Evolutionary conservation across 2,888 invertebrate genomes (phyloP).

Genomic region (Linnaemya vulpina): DNA sequence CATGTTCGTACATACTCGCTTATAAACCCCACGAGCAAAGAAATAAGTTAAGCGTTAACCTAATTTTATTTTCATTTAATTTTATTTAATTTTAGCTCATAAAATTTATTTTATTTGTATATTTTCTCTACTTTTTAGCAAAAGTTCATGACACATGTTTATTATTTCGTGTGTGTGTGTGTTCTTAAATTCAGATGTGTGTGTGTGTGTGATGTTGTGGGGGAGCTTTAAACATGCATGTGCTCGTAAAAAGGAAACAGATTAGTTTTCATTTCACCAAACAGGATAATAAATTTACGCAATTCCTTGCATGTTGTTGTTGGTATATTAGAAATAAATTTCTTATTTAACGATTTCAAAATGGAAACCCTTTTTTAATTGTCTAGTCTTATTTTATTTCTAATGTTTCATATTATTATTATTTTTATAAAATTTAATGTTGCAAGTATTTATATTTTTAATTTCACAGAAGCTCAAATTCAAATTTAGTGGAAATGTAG

Average conservation of each 20-base stretch:
- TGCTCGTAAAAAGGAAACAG: conserved; percentile 31
- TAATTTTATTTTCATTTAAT: conserved; percentile 76
- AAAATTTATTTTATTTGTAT: conserved; percentile 67
- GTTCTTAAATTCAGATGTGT: neutral
- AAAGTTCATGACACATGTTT: conserved; percentile 45
- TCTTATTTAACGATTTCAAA: conserved; percentile 1
- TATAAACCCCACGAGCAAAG: conserved; percentile 31
- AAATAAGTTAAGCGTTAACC: conserved; percentile 75
- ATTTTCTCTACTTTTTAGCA: conserved; percentile 26
- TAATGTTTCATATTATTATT: neutral
- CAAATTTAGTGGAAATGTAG: too few relatives aligned
- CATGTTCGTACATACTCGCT: neutral
- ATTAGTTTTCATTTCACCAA: conserved; percentile 60
- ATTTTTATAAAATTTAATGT: neutral
- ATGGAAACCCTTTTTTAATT: conserved; percentile 46
- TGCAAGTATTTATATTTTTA: neutral
- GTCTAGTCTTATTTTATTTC: conserved; percentile 4
- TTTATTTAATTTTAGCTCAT: conserved; percentile 75
- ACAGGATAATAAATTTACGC: conserved; percentile 59
- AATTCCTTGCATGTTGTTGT: conserved; percentile 1
- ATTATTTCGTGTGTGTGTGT: conserved; percentile 22
- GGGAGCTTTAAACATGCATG: conserved; percentile 36
- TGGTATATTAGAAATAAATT: neutral
- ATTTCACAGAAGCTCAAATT: too few relatives aligned
- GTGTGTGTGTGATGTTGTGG: neutral